Conservation (phyloP, 2,888 invertebrate genomes). For the Caenorhabditis wallacei region DNA sequence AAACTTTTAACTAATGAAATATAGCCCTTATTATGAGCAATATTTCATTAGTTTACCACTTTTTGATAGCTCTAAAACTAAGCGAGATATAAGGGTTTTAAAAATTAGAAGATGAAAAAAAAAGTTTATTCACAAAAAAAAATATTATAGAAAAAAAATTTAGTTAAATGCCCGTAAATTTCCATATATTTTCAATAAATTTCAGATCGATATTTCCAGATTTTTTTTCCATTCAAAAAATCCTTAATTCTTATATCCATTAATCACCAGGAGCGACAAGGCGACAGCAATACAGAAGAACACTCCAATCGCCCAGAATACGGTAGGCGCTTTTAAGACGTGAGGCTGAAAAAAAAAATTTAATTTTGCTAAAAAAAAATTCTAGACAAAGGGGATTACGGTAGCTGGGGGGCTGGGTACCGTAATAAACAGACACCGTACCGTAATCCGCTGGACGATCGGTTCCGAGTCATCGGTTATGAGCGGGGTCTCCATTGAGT, state of each 20-base stretch:
- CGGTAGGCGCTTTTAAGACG: conserved; percentile 51
- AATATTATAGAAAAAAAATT: too few species aligned
- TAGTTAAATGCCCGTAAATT: too few species aligned
- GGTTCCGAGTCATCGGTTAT: conserved; percentile 41
- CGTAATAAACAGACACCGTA: conserved; percentile 36
- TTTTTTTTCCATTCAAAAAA: too few species aligned
- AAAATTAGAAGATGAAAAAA: too few species aligned
- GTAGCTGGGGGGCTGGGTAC: neutral
- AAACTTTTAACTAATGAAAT: too few species aligned
- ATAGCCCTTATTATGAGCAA: too few species aligned
- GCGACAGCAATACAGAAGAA: conserved; percentile 64
- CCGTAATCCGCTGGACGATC: conserved; percentile 16
- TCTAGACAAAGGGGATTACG: neutral
- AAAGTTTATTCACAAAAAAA: neutral
- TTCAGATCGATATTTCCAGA: too few species aligned
- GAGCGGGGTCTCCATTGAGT: conserved; percentile 39
- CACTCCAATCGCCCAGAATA: conserved; percentile 67
- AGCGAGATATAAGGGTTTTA: too few species aligned
- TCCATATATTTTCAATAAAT: too few species aligned
- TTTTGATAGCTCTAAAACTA: too few species aligned
- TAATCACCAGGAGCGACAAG: conserved; percentile 64
- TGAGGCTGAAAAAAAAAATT: conserved; percentile 58
- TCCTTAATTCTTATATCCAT: conserved; percentile 65
- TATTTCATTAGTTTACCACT: too few species aligned
- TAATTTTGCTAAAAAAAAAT: neutral